phyloP scores from a whole-genome alignment of 1,140 invertebrate genomes.

The Yoshiicerus persimilis region DNA sequence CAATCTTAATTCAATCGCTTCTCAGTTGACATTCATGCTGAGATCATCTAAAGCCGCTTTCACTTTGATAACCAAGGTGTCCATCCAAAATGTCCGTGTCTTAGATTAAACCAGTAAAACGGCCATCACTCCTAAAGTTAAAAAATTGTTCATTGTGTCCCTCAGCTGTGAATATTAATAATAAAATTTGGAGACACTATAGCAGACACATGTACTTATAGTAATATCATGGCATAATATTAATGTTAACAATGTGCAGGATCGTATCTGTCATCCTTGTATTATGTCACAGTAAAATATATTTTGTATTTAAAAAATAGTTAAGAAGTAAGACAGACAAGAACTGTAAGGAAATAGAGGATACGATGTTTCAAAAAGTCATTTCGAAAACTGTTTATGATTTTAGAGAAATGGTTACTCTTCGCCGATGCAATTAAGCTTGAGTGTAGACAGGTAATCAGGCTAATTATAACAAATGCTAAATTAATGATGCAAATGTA shows the following conservation, averaged over 20 bases:
- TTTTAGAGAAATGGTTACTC: neutral
- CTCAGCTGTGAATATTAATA: neutral
- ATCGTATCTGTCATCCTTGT: too few species aligned
- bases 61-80: slow-evolving; percentile 1
- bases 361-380: too few species aligned
- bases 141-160: neutral
- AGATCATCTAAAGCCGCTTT: neutral
- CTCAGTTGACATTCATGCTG: slow-evolving; percentile 8
- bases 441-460: neutral
- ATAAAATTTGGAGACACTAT: too few species aligned
- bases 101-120: neutral
- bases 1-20: neutral
- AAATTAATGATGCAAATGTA: neutral
- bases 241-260: too few species aligned
- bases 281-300: too few species aligned
- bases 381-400: neutral
- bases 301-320: too few species aligned
- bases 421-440: neutral
- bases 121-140: neutral
- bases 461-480: neutral
- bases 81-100: neutral
- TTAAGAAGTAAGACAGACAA: too few species aligned
- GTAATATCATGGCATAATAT: too few species aligned
- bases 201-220: too few species aligned
- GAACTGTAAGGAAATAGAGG: too few species aligned